Evolutionary conservation across 1,140 invertebrate genomes (phyloP).

Genomic region (Phocides pigmalion): DNA sequence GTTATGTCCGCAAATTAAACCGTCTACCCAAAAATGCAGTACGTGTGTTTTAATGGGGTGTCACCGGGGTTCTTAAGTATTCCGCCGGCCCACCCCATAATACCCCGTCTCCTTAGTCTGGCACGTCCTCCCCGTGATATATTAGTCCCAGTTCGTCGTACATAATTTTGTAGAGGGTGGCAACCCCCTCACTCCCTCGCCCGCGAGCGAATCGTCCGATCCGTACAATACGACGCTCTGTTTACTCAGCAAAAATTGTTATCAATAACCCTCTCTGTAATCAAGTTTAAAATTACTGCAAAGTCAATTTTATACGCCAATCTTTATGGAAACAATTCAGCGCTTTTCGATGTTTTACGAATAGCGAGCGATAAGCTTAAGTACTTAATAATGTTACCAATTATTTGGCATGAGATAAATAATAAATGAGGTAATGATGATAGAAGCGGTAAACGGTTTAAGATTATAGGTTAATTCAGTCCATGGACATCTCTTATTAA

Average conservation of each 20-base stretch:
- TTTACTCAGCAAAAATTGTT: conserved; percentile 60
- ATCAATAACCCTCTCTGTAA: conserved; percentile 34
- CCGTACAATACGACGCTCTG: conserved; percentile 76
- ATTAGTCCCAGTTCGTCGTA: conserved; percentile 84
- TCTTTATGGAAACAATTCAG: neutral
- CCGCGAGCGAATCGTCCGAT: conserved; percentile 58
- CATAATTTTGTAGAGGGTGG: conserved; percentile 82
- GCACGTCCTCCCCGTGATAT: conserved; percentile 82
- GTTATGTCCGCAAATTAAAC: conserved; percentile 69
- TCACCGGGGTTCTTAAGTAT: conserved; percentile 82
- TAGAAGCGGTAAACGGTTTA: no score
- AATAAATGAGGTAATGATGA: no score
- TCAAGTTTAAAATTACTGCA: conserved; percentile 22
- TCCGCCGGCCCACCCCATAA: conserved; percentile 78
- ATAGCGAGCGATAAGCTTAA: neutral
- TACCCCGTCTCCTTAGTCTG: conserved; percentile 81
- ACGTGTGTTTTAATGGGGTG: conserved; percentile 83
- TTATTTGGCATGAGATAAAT: no score
- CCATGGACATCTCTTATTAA: no score
- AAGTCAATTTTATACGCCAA: neutral
- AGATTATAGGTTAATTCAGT: no score
- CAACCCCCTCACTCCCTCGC: conserved; percentile 53
- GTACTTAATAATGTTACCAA: neutral
- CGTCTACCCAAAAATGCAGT: conserved; percentile 76
- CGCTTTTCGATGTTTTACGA: no score